Conservation (phyloP, 2,888 invertebrate genomes). For the Therioaphis trifolii region DNA sequence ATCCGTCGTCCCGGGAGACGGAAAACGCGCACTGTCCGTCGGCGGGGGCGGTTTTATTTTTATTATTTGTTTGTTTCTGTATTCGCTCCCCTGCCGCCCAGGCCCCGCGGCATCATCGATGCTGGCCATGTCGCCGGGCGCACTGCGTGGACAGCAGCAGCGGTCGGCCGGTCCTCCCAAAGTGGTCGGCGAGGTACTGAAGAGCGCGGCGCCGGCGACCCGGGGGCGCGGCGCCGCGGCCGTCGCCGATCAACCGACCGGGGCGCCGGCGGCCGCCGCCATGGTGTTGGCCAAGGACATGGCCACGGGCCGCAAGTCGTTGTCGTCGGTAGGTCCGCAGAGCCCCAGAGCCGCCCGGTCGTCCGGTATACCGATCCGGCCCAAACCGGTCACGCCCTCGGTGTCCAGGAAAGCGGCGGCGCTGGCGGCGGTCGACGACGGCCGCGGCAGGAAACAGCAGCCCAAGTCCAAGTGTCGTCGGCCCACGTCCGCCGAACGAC, state of each 20-base stretch:
- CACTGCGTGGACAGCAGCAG: slow-evolving; percentile 13
- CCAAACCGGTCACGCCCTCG: slow-evolving; percentile 60
- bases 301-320: slow-evolving; percentile 49
- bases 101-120: background rate
- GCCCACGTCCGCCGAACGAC: slow-evolving; percentile 52
- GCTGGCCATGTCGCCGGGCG: slow-evolving; percentile 50
- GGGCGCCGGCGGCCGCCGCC: slow-evolving; percentile 46
- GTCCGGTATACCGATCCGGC: slow-evolving; percentile 42
- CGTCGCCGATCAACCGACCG: slow-evolving; percentile 9
- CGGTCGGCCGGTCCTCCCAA: slow-evolving; percentile 46
- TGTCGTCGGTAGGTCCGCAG: background rate
- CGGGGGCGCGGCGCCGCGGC: slow-evolving; percentile 13
- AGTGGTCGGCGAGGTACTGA: slow-evolving; percentile 55
- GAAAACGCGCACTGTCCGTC: background rate
- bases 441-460: slow-evolving; percentile 31
- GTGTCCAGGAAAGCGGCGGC: slow-evolving; percentile 22
- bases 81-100: too few species aligned
- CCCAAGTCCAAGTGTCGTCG: slow-evolving; percentile 3
- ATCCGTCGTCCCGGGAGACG: background rate
- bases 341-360: slow-evolving; percentile 31
- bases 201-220: background rate
- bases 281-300: slow-evolving; percentile 60
- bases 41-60: background rate
- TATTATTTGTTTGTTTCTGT: too few species aligned
- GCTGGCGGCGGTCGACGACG: background rate